A percentile compares a stretch with the other conserved stretches of the same genome.
Conservation (phyloP, 1,140 invertebrate genomes). For the Sarcophaga bullata region DNA sequence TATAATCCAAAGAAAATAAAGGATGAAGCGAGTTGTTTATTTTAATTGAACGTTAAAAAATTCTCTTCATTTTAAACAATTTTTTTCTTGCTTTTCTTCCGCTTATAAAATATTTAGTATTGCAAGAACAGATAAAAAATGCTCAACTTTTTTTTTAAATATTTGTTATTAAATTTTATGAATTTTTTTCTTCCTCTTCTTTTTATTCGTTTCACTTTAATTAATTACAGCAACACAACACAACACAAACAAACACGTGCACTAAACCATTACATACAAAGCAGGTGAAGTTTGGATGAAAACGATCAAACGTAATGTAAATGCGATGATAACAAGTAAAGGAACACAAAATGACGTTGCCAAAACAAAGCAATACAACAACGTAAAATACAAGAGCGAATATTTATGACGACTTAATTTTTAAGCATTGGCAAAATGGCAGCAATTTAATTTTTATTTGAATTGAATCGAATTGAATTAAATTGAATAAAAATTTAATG, state of each 20-base stretch:
- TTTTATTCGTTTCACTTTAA: not conserved
- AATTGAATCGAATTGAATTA: too few species aligned
- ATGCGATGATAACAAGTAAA: not conserved
- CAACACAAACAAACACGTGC: conserved; percentile 34
- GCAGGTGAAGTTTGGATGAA: too few species aligned
- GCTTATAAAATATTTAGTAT: not conserved
- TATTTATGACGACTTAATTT: conserved; percentile 1
- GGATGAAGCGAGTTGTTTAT: too few species aligned
- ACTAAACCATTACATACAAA: not conserved
- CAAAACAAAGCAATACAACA: not conserved
- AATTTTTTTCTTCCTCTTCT: not conserved
- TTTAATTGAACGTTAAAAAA: too few species aligned
- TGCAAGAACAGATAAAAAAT: too few species aligned
- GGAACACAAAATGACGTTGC: conserved; percentile 5
- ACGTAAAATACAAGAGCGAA: not conserved
- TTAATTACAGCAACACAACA: not conserved
- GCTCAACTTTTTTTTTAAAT: not conserved
- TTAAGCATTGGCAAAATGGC: not conserved
- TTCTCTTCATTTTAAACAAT: not conserved
- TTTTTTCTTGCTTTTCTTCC: not conserved
- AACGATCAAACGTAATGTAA: not conserved
- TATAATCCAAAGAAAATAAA: too few species aligned
- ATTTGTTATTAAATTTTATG: conserved; percentile 2
- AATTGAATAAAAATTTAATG: not conserved
- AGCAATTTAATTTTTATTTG: conserved; percentile 17